Conservation (phyloP, 2,797 vertebrate species). For the Threskiornis aethiopicus region DNA sequence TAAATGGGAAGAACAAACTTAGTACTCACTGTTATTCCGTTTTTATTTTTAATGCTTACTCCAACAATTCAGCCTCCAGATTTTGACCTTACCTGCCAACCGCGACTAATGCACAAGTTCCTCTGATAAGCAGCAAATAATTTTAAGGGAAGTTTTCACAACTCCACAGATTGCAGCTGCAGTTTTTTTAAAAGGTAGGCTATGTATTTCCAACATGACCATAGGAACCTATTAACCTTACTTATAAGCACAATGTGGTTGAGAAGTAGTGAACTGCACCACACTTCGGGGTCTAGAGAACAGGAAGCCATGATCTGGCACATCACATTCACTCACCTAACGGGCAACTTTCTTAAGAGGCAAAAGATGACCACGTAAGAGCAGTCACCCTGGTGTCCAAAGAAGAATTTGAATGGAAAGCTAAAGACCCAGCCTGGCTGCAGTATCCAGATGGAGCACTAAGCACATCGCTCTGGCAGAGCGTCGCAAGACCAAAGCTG, state of each 20-base stretch:
- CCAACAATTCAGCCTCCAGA: neutral
- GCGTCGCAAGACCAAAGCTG: neutral
- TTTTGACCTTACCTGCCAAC: neutral
- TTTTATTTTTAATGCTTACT: neutral
- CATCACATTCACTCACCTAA: neutral
- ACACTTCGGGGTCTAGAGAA: neutral
- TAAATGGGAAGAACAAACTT: neutral
- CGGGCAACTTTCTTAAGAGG: neutral
- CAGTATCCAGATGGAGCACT: neutral
- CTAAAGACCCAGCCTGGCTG: neutral
- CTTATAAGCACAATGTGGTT: fast-evolving
- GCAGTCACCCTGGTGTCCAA: neutral
- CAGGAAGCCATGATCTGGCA: neutral
- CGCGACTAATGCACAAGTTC: fast-evolving
- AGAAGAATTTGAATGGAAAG: neutral
- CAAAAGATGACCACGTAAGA: neutral
- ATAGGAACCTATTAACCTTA: neutral
- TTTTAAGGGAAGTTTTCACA: neutral
- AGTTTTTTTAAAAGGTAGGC: neutral
- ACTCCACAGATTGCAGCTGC: neutral
- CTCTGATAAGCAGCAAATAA: neutral
- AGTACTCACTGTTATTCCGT: fast-evolving
- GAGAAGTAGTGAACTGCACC: neutral
- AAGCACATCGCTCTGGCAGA: neutral
- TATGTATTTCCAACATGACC: neutral